Evolutionary conservation across 2,797 vertebrate species (phyloP).

Genomic region (Arnoldichthys spilopterus): DNA sequence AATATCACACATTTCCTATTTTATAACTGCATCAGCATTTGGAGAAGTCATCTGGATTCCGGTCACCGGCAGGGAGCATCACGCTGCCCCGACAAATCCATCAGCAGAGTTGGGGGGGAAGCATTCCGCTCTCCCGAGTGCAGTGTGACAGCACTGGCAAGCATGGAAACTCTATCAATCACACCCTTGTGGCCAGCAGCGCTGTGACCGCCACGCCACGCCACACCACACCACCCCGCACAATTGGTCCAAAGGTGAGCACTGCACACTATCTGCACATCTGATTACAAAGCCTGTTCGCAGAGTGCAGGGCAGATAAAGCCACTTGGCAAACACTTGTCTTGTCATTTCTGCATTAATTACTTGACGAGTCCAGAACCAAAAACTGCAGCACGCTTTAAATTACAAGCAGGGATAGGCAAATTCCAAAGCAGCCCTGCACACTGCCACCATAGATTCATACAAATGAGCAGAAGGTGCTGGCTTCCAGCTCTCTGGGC

Average conservation of each 20-base stretch:
- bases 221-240: constrained; percentile 11
- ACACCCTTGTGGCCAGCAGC: constrained; percentile 1
- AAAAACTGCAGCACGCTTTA: background rate
- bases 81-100: constrained; percentile 29
- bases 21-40: constrained; percentile 37
- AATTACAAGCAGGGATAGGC: constrained; percentile 23
- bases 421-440: constrained; percentile 31
- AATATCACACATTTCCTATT: constrained; percentile 33
- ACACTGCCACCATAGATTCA: background rate
- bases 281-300: constrained; percentile 20
- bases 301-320: constrained; percentile 16
- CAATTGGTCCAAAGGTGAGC: constrained; percentile 52
- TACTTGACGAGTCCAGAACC: background rate
- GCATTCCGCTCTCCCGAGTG: constrained; percentile 29
- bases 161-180: constrained; percentile 43
- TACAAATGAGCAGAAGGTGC: background rate
- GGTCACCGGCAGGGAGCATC: constrained; percentile 18
- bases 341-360: constrained; percentile 1
- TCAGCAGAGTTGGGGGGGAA: constrained; percentile 24
- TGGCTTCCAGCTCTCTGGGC: background rate
- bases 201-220: background rate
- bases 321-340: constrained; percentile 8
- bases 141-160: constrained; percentile 14
- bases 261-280: constrained; percentile 25
- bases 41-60: constrained; percentile 23